phyloP scores from a whole-genome alignment of 1,140 invertebrate genomes.

The Drosophila chauvacae region DNA sequence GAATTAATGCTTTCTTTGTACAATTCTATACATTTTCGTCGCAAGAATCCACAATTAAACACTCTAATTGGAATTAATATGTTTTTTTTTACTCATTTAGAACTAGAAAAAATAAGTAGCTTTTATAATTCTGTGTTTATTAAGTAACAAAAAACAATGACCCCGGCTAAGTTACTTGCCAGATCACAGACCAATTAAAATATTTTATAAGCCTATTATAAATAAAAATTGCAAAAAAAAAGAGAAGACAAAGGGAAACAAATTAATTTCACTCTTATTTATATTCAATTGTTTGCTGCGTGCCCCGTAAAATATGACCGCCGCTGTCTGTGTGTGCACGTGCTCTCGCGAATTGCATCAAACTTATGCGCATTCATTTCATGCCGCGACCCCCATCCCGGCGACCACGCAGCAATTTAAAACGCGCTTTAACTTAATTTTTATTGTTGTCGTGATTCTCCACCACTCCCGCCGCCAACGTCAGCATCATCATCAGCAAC shows the following conservation, averaged over 20 bases:
- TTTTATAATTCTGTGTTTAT: background rate
- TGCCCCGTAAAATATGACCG: conserved; percentile 23
- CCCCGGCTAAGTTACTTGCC: background rate
- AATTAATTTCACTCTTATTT: conserved; percentile 64
- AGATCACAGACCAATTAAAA: conserved; percentile 52
- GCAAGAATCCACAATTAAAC: background rate
- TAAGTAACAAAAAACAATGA: conserved; percentile 2
- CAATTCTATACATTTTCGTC: background rate
- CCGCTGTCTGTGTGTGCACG: conserved; percentile 13
- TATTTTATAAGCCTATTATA: conserved; percentile 77
- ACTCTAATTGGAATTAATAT: background rate
- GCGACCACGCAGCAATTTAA: conserved; percentile 59
- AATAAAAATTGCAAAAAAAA: background rate
- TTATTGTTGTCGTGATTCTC: conserved; percentile 74
- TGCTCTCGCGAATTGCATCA: conserved; percentile 57
- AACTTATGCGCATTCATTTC: conserved; percentile 65
- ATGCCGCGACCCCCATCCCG: conserved; percentile 46
- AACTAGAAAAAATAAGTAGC: background rate
- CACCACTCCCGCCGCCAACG: background rate
- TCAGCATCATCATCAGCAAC: conserved; percentile 10
- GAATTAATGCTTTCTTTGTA: background rate
- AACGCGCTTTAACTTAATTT: conserved; percentile 75
- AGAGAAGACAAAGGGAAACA: conserved; percentile 26
- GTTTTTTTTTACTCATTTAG: background rate
- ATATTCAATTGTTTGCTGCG: conserved; percentile 66